phyloP scores from a whole-genome alignment of 2,888 invertebrate species.

The Aleiodes alternator region DNA sequence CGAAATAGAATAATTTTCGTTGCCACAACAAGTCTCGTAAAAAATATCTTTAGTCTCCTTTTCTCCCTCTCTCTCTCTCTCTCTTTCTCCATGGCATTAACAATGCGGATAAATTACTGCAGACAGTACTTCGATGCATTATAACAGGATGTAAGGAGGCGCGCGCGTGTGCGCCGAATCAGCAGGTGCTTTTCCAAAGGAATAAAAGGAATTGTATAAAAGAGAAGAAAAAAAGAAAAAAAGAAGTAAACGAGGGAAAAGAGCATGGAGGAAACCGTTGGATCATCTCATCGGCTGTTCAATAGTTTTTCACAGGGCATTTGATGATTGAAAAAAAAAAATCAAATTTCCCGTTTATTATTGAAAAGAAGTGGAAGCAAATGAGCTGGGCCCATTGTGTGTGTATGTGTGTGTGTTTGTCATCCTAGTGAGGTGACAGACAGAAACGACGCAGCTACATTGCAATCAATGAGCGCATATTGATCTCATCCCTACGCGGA shows the following conservation, averaged over 20 bases:
- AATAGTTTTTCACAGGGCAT: neutral
- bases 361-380: neutral
- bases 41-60: constrained; percentile 7
- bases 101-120: constrained; percentile 25
- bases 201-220: neutral
- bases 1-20: neutral
- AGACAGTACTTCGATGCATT: neutral
- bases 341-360: constrained; percentile 12
- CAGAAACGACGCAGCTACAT: constrained; percentile 34
- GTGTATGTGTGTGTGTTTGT: too few species aligned
- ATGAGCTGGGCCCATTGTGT: too few species aligned
- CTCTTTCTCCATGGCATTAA: constrained; percentile 1
- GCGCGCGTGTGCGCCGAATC: constrained; percentile 17
- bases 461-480: constrained; percentile 67
- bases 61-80: too few species aligned
- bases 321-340: neutral
- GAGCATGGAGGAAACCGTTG: neutral
- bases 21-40: neutral
- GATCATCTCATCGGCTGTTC: neutral
- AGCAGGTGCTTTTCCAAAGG: constrained; percentile 7
- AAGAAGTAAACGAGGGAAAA: neutral
- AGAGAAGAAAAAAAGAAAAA: neutral
- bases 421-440: constrained; percentile 7
- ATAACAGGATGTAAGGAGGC: neutral
- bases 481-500: constrained; percentile 66